Conservation (phyloP, 2,888 invertebrate genomes). For the Rotaria socialis region DNA sequence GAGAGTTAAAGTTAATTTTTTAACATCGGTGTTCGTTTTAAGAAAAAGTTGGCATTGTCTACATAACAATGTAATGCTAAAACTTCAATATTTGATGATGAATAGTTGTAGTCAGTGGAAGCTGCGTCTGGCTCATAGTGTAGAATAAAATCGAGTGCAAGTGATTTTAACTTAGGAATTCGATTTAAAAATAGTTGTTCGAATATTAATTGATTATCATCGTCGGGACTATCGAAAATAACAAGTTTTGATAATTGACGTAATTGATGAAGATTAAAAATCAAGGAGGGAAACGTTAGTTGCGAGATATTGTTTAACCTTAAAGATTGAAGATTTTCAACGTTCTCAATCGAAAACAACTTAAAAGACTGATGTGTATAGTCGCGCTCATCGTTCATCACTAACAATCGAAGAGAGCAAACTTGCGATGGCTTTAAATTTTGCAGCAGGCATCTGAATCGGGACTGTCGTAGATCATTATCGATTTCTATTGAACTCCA, state of each 20-base stretch:
- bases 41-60: neutral
- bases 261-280: neutral
- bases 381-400: neutral
- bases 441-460: neutral
- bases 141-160: neutral
- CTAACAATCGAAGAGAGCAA: neutral
- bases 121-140: neutral
- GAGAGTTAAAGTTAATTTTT: neutral
- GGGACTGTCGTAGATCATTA: neutral
- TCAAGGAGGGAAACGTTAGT: neutral
- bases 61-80: neutral
- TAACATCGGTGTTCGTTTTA: neutral
- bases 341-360: neutral
- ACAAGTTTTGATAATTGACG: neutral
- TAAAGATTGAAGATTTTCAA: neutral
- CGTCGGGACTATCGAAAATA: neutral
- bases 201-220: neutral
- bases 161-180: neutral
- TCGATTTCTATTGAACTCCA: neutral
- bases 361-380: neutral
- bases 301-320: neutral
- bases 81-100: neutral
- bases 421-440: neutral
- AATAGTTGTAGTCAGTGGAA: neutral
- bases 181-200: neutral